phyloP scores from a whole-genome alignment of 2,797 vertebrate species.

The Gymnothorax reevesii region DNA sequence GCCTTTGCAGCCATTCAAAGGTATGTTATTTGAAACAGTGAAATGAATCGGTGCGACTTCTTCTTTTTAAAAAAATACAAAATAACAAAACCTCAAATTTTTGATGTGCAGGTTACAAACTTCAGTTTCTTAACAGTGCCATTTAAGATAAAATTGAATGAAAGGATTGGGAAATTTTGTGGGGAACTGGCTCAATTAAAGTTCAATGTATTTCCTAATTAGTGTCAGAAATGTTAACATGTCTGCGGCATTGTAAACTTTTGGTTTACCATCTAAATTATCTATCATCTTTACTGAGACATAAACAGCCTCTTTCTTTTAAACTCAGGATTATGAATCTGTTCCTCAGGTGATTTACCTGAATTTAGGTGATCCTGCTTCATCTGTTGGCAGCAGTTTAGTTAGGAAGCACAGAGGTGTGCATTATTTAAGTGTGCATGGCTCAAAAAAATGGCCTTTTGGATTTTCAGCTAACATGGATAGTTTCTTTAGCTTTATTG shows the following conservation, averaged over 20 bases:
- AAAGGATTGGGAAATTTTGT: not conserved
- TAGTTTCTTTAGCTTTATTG: not conserved
- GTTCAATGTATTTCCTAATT: not conserved
- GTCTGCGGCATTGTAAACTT: not conserved
- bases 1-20: not conserved
- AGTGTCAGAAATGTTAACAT: not conserved
- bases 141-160: not conserved
- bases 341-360: not conserved
- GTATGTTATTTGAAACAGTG: not conserved
- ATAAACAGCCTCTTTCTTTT: not conserved
- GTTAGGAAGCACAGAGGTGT: not conserved
- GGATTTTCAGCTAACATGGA: not conserved
- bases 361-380: not conserved
- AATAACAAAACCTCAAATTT: not conserved
- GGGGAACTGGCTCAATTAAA: not conserved
- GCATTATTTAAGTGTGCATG: not conserved
- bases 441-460: not conserved
- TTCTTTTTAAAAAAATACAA: not conserved
- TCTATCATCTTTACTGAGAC: not conserved
- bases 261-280: not conserved
- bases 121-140: no score
- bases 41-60: not conserved
- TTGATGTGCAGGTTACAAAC: not conserved
- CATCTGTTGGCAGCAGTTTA: not conserved
- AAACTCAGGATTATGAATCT: not conserved